Base-by-base conservation (phyloP, 64 coral and sea anemone genomes). In the Montipora efflorescens region DNA sequence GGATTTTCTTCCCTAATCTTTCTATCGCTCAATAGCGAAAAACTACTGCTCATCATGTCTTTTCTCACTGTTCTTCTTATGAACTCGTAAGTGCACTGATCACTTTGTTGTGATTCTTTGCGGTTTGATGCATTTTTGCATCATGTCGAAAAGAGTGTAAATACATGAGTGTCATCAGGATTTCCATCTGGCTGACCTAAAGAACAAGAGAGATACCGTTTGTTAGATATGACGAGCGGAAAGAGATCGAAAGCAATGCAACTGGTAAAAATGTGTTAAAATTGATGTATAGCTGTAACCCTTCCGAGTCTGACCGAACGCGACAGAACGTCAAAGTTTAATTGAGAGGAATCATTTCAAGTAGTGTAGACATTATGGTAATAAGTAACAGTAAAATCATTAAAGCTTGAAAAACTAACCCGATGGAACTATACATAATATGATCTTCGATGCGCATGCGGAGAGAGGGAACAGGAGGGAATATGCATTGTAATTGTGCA, bases 131-230 rank as follows among this genome's bases (percentile, higher is more conserved):
- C 74, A 76, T 76, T 36, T 76, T 46, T 76, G 74, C 36, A 76
- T 44, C 22, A 64, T 73, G 69, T 2, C 23, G 28, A 76, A 46
- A 76, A 45, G 22, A 76, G 22, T 76, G 74, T 76, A 44, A 44
- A 76, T 76, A 76, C 23, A 14, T 76, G 74, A 8, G 74, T 76
- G 44, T 76, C 28, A 76, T 45, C 74, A 76, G 74, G 74, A 76
- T 46, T 76, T 76, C 74, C 74, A 76, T 76, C 36, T 76, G 28
- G 74, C 74, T 76, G 21, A 76, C 74, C 74, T 76, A 76, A 47
- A 76, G 74, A 46, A 76, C 8, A 45, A 76, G 28, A 25, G 20
- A 76, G 28, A 76, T 11, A 76, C 28, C 74, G 74, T 25, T 73
- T 36, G 10, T 55, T 64, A 64, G 61, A 64, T 64, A 16, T 64